Evolutionary conservation across 2,888 invertebrate genomes (phyloP), one percentile per base, ranked within the genome.

Genomic region (Cepaea hortensis): DNA sequence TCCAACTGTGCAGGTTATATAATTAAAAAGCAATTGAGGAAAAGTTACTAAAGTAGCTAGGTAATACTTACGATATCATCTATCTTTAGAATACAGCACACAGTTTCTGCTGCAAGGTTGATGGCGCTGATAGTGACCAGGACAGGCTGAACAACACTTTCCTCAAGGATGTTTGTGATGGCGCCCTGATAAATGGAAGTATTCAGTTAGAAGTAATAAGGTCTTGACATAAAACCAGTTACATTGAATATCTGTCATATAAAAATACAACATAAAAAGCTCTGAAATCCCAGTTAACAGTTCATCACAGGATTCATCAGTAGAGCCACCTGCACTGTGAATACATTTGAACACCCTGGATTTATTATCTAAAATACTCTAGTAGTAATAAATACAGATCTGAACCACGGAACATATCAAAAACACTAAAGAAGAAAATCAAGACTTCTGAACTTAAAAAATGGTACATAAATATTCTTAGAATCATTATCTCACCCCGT

Each of bases 1-100:
- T 35, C 35, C 35, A 35, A 35, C 35, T 35, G 35, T 35, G 35
- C 35, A 35, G 35, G 35, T 35, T 35, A 35, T 35, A 35, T 35
- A 35, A 35, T 35, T 35, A 35, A 65, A 15, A 65, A 15, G 65
- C 9, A 65, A 18, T 9, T 15, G 18, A 65, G 9, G 2, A 65
- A 65, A 65, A 65, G 18, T 55, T 55, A 11, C 55, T 55, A 55
- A 55, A 6, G 5, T 18, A 5, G 18, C n/a, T 68, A 68, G 23
- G 35, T 70, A 46, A 65, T 48, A 89, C 93, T 94, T 91, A 99
- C 98, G 95, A 99, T 99, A 95, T 99, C 99, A 95, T 99, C 99
- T 93, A 99, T 99, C 96, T 99, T 99, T 94, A 99, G 96, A 95
- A 99, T 99, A 92, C 98, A 98, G 92, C 99, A 96, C 89, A 99